Conservation (phyloP, 2,888 invertebrate genomes). For the Drosophila silvestris region DNA sequence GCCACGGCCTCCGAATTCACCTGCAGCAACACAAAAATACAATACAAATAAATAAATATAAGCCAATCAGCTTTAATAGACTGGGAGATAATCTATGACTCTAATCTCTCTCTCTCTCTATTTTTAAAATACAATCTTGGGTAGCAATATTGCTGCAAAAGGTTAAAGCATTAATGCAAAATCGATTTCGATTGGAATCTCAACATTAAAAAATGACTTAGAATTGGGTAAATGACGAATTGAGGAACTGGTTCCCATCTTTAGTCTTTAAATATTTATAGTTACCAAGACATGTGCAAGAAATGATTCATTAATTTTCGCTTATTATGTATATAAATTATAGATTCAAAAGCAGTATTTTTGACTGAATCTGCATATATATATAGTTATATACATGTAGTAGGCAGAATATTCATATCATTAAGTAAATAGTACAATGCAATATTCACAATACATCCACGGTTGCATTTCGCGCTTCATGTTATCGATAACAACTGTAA, state of each 20-base stretch:
- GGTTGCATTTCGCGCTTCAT: neutral
- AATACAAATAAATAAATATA: neutral
- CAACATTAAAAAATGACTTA: neutral
- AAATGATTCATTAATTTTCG: neutral
- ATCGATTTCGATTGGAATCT: neutral
- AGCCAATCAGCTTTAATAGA: neutral
- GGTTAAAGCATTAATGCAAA: neutral
- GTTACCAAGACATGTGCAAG: neutral
- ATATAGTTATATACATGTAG: neutral
- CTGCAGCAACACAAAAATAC: conserved; percentile 35
- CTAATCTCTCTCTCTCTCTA: neutral
- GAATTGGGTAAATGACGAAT: neutral
- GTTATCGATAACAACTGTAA: neutral
- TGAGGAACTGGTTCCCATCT: neutral
- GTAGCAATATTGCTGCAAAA: neutral
- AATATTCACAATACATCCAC: neutral
- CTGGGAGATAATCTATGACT: neutral
- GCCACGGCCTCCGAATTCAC: conserved; percentile 83
- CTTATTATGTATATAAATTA: too few species aligned
- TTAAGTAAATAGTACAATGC: neutral
- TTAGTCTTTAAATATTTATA: too few species aligned
- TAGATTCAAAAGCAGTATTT: too few species aligned
- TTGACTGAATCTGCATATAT: neutral
- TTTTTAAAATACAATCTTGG: neutral
- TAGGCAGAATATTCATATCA: neutral